Evolutionary conservation across 2,113 vertebrate species (phyloP), one percentile per base, ranked within the genome.

Genomic region (Apaloderma vittatum): DNA sequence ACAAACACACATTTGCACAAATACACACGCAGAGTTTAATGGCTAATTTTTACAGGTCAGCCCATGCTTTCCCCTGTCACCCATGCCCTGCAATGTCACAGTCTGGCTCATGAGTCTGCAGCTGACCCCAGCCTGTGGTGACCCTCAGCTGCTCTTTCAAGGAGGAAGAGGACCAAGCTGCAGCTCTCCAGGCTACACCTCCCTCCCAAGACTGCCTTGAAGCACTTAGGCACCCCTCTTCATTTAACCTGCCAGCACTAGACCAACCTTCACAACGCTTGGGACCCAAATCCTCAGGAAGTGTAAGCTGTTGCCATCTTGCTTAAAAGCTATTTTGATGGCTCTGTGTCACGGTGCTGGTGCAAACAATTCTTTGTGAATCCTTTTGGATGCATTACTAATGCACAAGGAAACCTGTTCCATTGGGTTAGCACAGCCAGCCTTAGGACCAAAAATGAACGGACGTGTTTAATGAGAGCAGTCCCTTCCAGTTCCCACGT

Each of bases 21-120:
- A 73, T 6, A 66, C 0, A 3, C 65, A 72, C 30, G 34, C 36
- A 51, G 37, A 19, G 16, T 48, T 29, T 34, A 48, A 37, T 17
- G 51, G 72, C 49, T 71, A 7, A 12, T 37, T 68, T 54, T 65
- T 55, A 19, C 36, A 55, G 76, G 17, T 63, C 61, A 58, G 65
- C 27, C 57, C 9, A 7, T 55, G 37, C 51, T 61, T 51, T 36
- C 15, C 18, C 18, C 16, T 6, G 1, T 77, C 77, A 59, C 22
- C 5, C 0, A 0, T 15, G 37, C 26, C 77, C 51, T 2, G 0
- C 1, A 1, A 61, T 5, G 3, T 17, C 3, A 2, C 63, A 89
- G 76, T 27, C 3, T 2, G 3, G 52, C 30, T 55, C 55, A 45
- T 45, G 34, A 57, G 46, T 11, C 52, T 57, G 36, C 67, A 37